These are phyloP conservation scores for Cossypha dichroa DNA, from an alignment of 2,797 vertebrate species.

Conservation along the genomic window DNA sequence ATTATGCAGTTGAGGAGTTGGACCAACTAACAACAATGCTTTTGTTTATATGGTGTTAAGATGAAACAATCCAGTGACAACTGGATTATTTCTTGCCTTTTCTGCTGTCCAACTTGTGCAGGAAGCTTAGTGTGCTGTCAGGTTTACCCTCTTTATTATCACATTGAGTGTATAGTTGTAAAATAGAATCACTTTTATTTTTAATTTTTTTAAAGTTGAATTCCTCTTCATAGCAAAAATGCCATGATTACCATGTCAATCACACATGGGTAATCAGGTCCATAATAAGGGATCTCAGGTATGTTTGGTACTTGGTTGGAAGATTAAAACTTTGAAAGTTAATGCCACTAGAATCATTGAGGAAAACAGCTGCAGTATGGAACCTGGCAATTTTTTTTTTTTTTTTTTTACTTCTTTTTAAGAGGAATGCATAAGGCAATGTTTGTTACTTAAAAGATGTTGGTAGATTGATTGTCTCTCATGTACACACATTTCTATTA, in stretches of 20 bases:
- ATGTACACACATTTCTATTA: background rate
- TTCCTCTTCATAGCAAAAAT: slow-evolving; percentile 18
- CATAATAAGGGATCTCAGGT: slow-evolving; percentile 28
- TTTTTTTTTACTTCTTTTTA: background rate
- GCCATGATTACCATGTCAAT: slow-evolving; percentile 8
- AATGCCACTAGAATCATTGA: background rate
- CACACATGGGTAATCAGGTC: slow-evolving; percentile 15
- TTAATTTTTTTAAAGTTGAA: background rate
- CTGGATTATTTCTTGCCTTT: slow-evolving; percentile 70
- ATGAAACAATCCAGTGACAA: slow-evolving; percentile 62
- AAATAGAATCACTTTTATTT: slow-evolving; percentile 22
- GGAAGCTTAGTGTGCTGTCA: slow-evolving; percentile 62
- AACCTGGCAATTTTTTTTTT: background rate
- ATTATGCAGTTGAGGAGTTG: slow-evolving; percentile 46
- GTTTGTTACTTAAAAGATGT: background rate
- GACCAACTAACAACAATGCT: slow-evolving; percentile 47
- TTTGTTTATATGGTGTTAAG: slow-evolving; percentile 53
- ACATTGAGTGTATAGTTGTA: background rate
- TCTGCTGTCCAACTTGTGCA: slow-evolving; percentile 70
- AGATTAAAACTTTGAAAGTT: slow-evolving; percentile 51
- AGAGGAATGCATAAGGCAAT: background rate
- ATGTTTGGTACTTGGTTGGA: slow-evolving; percentile 56
- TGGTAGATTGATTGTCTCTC: background rate
- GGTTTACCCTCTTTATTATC: slow-evolving; percentile 56
- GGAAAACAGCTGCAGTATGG: slow-evolving; percentile 3